Evolutionary conservation across 2,888 invertebrate species (phyloP), one percentile per base, ranked within the genome.

Genomic region (Ochropleura leucogaster): DNA sequence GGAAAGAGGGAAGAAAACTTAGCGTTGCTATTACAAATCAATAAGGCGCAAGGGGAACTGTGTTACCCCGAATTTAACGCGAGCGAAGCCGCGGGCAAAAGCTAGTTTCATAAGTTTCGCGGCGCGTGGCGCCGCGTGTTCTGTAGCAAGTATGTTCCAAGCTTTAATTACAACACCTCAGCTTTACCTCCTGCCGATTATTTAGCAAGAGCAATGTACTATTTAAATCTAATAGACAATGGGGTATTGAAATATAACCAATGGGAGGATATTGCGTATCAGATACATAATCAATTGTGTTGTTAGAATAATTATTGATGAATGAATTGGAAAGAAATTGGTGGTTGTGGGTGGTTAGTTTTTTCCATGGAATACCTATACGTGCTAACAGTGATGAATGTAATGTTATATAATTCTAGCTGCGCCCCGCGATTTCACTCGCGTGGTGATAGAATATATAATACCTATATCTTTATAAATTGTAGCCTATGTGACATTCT

Each of bases 171-270:
- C 77, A 80, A 80, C 68, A 82, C 82, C 53, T 65, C 40, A 42
- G 4, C 20, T 69, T 63, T 79, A 59, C 75, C 59, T 71, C n/a
- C 74, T 40, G 59, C 57, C 63, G 42, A 78, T 73, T 30, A 72
- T 82, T 82, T 82, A 63, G 81, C 75, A 83, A 83, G 20, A 81
- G 47, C 49, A 30, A 30, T 69, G 68, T 77, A 72, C 66, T 82
- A 81, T 70, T 81, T 82, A 82, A 78, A 64, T 82, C 6, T 63
- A 77, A 66, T 67, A 81, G 69, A 81, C 80, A 81, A 81, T 81
- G 51, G 80, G 9, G 78, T 78, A 82, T 79, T 82, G 75, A 83
- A 82, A 68, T 55, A 65, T 72, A 44, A 60, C 49, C 79, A 75
- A 75, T 82, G 69, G 83, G 51, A 74, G 81, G 79, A 81, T 69